These are phyloP conservation scores for Pelobates fuscus DNA, from an alignment of 2,113 vertebrate species.

Conservation along the genomic window DNA sequence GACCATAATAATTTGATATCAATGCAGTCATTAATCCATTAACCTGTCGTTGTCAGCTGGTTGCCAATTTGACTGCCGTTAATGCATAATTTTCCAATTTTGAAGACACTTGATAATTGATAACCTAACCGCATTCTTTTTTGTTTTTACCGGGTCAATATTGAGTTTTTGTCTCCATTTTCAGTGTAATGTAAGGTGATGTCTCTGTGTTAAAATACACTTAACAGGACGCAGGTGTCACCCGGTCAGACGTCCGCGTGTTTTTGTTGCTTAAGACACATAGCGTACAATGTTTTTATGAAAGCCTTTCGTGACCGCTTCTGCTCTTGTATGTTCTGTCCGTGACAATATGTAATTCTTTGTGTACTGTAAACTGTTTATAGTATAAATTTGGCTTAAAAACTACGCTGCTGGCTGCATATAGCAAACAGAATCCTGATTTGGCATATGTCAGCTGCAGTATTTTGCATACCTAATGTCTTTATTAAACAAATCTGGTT, in stretches of 20 bases:
- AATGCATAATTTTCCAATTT: too few relatives aligned
- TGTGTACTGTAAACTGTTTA: conserved; percentile 46
- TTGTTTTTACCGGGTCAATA: too few relatives aligned
- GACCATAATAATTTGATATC: too few relatives aligned
- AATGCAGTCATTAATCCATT: too few relatives aligned
- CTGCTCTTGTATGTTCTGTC: neutral
- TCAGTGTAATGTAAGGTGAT: neutral
- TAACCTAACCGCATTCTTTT: too few relatives aligned
- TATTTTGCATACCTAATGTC: neutral
- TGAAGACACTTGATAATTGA: too few relatives aligned
- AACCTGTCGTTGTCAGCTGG: too few relatives aligned
- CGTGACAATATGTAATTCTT: neutral
- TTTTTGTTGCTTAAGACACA: neutral
- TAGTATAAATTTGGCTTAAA: conserved; percentile 21
- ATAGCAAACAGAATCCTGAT: neutral
- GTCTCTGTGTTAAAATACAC: neutral
- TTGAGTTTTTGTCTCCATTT: neutral
- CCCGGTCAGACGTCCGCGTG: neutral
- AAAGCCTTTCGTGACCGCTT: conserved; percentile 9
- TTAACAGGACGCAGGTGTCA: neutral
- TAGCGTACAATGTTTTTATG: neutral
- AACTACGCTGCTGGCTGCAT: neutral
- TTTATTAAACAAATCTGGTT: neutral
- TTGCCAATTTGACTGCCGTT: too few relatives aligned
- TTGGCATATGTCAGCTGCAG: neutral